A percentile compares a stretch with the other conserved stretches of the same genome.
These are phyloP conservation scores for Antedon mediterranea DNA, from an alignment of 53 echinoderm and acorn worm genomes.

Conservation along the genomic window DNA sequence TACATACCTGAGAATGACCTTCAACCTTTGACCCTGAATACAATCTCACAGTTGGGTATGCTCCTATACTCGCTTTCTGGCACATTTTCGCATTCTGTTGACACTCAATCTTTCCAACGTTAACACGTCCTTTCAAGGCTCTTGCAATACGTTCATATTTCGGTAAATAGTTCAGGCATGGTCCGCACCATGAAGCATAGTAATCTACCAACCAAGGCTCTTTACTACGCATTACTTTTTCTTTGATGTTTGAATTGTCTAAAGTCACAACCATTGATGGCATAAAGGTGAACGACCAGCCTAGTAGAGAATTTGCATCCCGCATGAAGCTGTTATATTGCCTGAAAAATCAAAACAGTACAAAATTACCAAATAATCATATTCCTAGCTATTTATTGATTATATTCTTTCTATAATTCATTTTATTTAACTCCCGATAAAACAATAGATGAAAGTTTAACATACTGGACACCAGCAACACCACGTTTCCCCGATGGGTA, in stretches of 20 bases:
- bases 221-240: constrained; percentile 54
- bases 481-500: constrained; percentile 61
- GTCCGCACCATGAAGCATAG: constrained; percentile 86
- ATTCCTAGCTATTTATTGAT: too few species aligned
- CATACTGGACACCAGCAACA: constrained; percentile 41
- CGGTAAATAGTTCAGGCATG: constrained; percentile 73
- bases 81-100: constrained; percentile 53
- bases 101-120: constrained; percentile 77
- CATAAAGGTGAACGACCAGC: constrained; percentile 68
- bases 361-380: too few species aligned
- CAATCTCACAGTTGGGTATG: constrained; percentile 71
- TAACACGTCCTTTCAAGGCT: constrained; percentile 60
- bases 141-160: constrained; percentile 65
- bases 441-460: too few species aligned
- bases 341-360: constrained; percentile 16
- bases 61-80: constrained; percentile 60
- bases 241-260: constrained; percentile 53
- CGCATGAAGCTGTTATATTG: constrained; percentile 72
- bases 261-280: constrained; percentile 59
- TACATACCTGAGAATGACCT: constrained; percentile 66
- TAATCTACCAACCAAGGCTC: constrained; percentile 90
- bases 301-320: constrained; percentile 59
- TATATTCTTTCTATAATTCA: too few species aligned
- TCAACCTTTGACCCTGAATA: constrained; percentile 62
- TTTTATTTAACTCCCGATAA: too few species aligned